Conservation (phyloP, 2,113 vertebrate species). For the Petrocephalus microphthalmus region DNA sequence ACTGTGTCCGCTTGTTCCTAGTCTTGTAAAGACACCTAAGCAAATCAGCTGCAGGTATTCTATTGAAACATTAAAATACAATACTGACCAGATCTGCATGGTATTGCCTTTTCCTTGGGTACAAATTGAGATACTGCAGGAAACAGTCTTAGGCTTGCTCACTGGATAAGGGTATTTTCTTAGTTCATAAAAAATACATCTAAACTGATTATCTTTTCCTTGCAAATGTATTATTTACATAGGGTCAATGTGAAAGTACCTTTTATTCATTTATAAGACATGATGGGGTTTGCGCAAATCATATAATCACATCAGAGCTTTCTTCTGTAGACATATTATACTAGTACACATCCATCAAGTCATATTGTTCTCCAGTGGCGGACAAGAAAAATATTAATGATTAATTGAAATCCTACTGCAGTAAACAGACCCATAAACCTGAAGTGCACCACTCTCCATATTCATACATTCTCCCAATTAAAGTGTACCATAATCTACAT, state of each 20-base stretch:
- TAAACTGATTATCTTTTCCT: conserved; percentile 4
- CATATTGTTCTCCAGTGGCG: neutral
- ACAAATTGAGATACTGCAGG: neutral
- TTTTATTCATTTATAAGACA: conserved; percentile 3
- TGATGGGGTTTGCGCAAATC: neutral
- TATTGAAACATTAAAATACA: neutral
- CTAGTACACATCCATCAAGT: neutral
- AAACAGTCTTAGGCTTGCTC: neutral
- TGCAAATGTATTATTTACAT: conserved; percentile 8
- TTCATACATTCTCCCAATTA: neutral
- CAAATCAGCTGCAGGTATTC: neutral
- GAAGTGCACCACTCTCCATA: neutral
- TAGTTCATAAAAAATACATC: conserved; percentile 10
- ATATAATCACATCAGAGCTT: conserved; percentile 15
- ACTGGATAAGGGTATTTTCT: neutral
- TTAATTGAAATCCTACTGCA: conserved; percentile 2
- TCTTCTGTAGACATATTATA: neutral
- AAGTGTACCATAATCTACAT: neutral
- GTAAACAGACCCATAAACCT: conserved; percentile 3
- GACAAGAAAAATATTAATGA: conserved; percentile 16
- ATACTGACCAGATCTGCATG: neutral
- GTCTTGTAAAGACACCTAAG: conserved; percentile 1
- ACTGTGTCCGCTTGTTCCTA: neutral
- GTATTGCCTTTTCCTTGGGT: neutral
- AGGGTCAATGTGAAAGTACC: conserved; percentile 11